A percentile compares a stretch with the other conserved stretches of the same genome.
Conservation (phyloP, 1,140 invertebrate genomes). For the Rhizoglyphus robini region DNA sequence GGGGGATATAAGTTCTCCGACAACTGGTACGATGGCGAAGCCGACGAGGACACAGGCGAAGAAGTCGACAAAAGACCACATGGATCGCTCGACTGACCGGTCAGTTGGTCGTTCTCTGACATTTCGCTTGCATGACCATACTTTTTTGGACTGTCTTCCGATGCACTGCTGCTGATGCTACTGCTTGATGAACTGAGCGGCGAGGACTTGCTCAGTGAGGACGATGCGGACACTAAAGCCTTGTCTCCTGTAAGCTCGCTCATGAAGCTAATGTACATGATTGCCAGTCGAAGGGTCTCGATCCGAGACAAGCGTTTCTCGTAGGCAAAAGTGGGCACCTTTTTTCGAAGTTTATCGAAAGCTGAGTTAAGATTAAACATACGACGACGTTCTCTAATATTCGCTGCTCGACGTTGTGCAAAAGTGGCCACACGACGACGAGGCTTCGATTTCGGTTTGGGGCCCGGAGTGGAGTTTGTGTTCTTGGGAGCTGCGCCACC, state of each 20-base stretch:
- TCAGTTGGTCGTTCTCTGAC: not conserved
- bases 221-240: not conserved
- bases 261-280: constrained; percentile 97
- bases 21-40: not conserved
- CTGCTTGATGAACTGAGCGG: not conserved
- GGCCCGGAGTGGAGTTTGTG: not conserved
- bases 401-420: constrained; percentile 76
- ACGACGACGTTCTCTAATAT: constrained; percentile 78
- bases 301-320: constrained; percentile 95
- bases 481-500: not conserved
- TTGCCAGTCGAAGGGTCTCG: constrained; percentile 87
- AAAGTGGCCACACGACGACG: constrained; percentile 72
- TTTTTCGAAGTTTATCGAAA: constrained; percentile 78
- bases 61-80: not conserved
- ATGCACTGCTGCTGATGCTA: not conserved
- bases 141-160: not conserved
- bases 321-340: constrained; percentile 97
- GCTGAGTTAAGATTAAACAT: constrained; percentile 98
- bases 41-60: not conserved
- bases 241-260: constrained; percentile 48
- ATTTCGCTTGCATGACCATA: not conserved
- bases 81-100: not conserved
- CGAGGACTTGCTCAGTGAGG: not conserved
- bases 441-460: constrained; percentile 14
- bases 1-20: not conserved